Evolutionary conservation across 2,113 vertebrate genomes (phyloP).

Genomic region (Bungarus multicinctus): DNA sequence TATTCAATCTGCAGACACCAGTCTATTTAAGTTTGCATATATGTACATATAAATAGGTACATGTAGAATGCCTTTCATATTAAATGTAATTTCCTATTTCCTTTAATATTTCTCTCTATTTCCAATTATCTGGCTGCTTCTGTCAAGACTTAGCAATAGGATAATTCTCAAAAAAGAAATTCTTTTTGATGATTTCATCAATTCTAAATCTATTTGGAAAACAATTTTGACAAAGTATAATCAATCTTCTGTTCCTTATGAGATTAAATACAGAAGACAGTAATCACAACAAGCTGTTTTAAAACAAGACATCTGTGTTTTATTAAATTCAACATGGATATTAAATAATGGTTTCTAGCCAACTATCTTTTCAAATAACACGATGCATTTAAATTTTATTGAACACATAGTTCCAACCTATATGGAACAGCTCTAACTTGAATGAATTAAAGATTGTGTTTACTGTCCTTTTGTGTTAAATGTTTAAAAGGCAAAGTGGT

Average conservation of each 20-base stretch:
- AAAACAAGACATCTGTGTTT: not conserved
- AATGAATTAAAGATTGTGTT: not conserved
- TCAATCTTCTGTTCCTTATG: not conserved
- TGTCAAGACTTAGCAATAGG: conserved; percentile 9
- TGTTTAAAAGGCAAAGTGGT: not conserved
- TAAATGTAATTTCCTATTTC: not conserved
- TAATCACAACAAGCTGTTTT: not conserved
- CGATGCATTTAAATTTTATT: not conserved
- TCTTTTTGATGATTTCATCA: not conserved
- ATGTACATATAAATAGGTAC: not conserved
- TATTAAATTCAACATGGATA: not conserved
- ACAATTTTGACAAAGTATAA: not conserved
- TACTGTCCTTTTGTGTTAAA: not conserved
- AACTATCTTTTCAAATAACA: not conserved
- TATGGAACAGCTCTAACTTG: not conserved
- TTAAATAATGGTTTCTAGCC: not conserved
- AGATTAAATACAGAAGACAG: not conserved
- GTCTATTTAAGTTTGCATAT: not conserved
- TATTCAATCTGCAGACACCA: not conserved
- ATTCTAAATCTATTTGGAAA: not conserved
- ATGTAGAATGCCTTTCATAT: not conserved
- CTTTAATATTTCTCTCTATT: not conserved
- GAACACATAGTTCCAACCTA: not conserved
- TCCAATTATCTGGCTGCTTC: not conserved
- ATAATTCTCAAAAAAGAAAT: conserved; percentile 22